Conservation (phyloP, 1,140 invertebrate species). For the Triops cancriformis region DNA sequence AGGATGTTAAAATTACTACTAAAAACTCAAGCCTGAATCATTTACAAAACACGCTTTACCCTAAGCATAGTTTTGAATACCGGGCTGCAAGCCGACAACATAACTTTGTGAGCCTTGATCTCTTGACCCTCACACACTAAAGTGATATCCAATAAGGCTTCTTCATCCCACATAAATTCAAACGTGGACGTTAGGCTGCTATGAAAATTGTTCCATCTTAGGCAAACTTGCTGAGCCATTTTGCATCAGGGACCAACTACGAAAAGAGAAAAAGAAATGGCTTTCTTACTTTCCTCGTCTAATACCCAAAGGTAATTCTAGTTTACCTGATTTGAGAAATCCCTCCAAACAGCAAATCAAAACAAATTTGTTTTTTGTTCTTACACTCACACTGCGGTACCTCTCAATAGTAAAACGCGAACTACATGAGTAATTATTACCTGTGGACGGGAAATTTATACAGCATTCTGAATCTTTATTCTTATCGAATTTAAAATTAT, state of each 20-base stretch:
- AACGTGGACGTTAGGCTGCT: constrained; percentile 53
- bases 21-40: not conserved
- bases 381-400: not conserved
- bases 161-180: constrained; percentile 53
- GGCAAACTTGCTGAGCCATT: constrained; percentile 49
- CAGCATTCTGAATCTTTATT: too few species aligned
- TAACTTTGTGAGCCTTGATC: constrained; percentile 60
- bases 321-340: not conserved
- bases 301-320: too few species aligned
- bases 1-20: constrained; percentile 31
- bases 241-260: not conserved
- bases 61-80: constrained; percentile 59
- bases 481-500: too few species aligned
- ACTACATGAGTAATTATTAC: not conserved
- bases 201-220: constrained; percentile 59
- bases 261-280: not conserved
- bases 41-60: constrained; percentile 38
- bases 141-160: constrained; percentile 59
- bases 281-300: too few species aligned
- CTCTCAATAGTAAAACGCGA: not conserved
- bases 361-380: not conserved
- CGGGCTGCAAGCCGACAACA: constrained; percentile 60
- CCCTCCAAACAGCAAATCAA: not conserved
- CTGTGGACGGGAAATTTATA: too few species aligned
- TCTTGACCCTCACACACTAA: constrained; percentile 57